phyloP scores from a whole-genome alignment of 2,888 invertebrate species.

The Drosophila mulleri region DNA sequence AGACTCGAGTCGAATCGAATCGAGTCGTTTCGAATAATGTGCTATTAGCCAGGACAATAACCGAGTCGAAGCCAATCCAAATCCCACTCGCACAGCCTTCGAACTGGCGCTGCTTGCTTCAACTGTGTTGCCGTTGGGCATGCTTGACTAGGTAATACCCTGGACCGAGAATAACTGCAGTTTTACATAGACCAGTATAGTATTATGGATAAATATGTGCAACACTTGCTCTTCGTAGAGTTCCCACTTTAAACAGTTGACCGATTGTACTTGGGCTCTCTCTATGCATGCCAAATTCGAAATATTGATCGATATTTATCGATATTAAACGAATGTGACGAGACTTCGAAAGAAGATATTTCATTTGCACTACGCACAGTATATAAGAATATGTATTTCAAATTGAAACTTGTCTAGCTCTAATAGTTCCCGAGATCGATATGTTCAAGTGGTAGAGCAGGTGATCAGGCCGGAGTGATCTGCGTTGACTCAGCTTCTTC shows the following conservation, averaged over 20 bases:
- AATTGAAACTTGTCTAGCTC: background rate
- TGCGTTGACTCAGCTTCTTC: background rate
- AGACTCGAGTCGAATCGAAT: background rate
- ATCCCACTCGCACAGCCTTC: constrained; percentile 27
- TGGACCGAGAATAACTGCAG: too few relatives aligned
- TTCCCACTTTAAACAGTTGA: too few relatives aligned
- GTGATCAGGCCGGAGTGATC: background rate
- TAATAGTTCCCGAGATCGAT: background rate
- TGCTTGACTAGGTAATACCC: background rate
- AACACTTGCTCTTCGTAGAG: too few relatives aligned
- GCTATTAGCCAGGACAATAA: constrained; percentile 20
- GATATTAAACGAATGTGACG: background rate
- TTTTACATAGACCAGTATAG: too few relatives aligned
- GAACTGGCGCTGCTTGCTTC: constrained; percentile 26
- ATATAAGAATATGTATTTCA: background rate
- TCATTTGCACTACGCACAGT: background rate
- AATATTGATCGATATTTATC: background rate
- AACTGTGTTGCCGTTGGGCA: too few relatives aligned
- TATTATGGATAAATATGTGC: too few relatives aligned
- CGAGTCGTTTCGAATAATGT: background rate
- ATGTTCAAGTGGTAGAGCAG: background rate
- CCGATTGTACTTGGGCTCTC: too few relatives aligned
- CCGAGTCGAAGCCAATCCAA: background rate
- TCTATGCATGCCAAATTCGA: too few relatives aligned
- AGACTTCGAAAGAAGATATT: background rate